Evolutionary conservation across 2,888 invertebrate genomes (phyloP).

Genomic region (Theodoxus fluviatilis): DNA sequence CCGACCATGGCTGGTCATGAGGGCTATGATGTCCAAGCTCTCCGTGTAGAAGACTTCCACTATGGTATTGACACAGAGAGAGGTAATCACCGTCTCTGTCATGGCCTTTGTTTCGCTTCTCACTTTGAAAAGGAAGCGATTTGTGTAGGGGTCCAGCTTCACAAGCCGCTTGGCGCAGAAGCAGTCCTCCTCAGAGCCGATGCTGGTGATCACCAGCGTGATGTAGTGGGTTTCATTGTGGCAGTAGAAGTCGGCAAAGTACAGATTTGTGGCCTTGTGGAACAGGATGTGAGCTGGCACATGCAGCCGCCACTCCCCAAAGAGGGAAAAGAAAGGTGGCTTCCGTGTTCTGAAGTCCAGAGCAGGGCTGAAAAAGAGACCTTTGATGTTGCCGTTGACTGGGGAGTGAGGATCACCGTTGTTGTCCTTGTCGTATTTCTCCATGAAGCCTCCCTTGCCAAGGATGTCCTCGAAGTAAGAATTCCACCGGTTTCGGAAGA

Average conservation of each 20-base stretch:
- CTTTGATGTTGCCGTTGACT: constrained; percentile 40
- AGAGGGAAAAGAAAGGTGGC: constrained; percentile 39
- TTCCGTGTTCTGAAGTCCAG: constrained; percentile 38
- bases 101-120: neutral
- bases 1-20: neutral
- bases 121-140: constrained; percentile 31
- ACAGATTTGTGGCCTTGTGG: constrained; percentile 36
- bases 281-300: constrained; percentile 30
- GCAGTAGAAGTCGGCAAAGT: constrained; percentile 65
- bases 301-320: constrained; percentile 31
- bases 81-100: neutral
- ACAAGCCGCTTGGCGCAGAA: constrained; percentile 31
- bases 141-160: constrained; percentile 26
- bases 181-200: constrained; percentile 19
- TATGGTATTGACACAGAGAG: neutral
- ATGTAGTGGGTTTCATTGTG: constrained; percentile 56
- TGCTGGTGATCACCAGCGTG: constrained; percentile 48
- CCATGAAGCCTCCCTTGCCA: constrained; percentile 40
- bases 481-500: constrained; percentile 30
- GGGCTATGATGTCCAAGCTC: constrained; percentile 23
- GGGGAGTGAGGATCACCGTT: constrained; percentile 53
- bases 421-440: constrained; percentile 51
- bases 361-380: constrained; percentile 60
- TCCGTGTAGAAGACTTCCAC: constrained; percentile 39
- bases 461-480: constrained; percentile 29